A percentile compares a stretch with the other conserved stretches of the same genome.
Evolutionary conservation across 2,888 invertebrate species (phyloP).

Genomic region (Sinopyrophorus schimmeli): DNA sequence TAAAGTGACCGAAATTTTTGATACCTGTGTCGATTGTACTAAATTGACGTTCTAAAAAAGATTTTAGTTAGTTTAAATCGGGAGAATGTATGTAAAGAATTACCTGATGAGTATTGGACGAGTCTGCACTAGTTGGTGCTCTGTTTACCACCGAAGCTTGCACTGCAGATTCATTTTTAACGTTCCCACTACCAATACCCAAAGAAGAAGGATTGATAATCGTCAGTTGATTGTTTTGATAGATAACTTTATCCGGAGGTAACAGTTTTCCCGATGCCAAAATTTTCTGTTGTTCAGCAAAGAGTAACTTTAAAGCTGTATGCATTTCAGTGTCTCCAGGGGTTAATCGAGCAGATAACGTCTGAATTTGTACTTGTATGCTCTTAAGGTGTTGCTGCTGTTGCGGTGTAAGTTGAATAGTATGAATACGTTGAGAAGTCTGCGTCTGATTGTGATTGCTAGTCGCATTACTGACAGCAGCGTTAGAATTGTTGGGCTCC

Average conservation of each 20-base stretch:
- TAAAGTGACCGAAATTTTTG: slow-evolving; percentile 19
- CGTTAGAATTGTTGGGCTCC: slow-evolving; percentile 38
- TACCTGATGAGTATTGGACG: slow-evolving; percentile 32
- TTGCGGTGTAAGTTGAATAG: slow-evolving; percentile 73
- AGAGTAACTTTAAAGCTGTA: slow-evolving; percentile 55
- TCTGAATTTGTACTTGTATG: slow-evolving; percentile 71
- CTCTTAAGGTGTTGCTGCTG: slow-evolving; percentile 67
- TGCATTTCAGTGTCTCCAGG: slow-evolving; percentile 51
- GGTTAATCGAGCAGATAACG: slow-evolving; percentile 61
- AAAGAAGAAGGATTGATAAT: slow-evolving; percentile 51
- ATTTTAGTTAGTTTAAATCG: not conserved
- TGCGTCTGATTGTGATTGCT: slow-evolving; percentile 34
- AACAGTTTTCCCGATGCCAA: slow-evolving; percentile 71
- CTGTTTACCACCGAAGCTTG: slow-evolving; percentile 38
- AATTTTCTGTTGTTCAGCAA: slow-evolving; percentile 72
- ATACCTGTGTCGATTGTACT: slow-evolving; percentile 15
- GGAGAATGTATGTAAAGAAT: not conserved
- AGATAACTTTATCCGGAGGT: slow-evolving; percentile 59
- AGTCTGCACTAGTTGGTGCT: slow-evolving; percentile 24
- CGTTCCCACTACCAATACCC: slow-evolving; percentile 18
- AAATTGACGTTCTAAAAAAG: not conserved
- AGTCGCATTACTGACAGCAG: slow-evolving; percentile 24
- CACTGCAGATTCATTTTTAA: slow-evolving; percentile 17
- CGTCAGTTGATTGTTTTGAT: slow-evolving; percentile 58
- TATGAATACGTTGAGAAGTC: slow-evolving; percentile 65